Conservation (phyloP, 37 sponge, comb jelly and placozoan genomes). For the Ephydatia muelleri region DNA sequence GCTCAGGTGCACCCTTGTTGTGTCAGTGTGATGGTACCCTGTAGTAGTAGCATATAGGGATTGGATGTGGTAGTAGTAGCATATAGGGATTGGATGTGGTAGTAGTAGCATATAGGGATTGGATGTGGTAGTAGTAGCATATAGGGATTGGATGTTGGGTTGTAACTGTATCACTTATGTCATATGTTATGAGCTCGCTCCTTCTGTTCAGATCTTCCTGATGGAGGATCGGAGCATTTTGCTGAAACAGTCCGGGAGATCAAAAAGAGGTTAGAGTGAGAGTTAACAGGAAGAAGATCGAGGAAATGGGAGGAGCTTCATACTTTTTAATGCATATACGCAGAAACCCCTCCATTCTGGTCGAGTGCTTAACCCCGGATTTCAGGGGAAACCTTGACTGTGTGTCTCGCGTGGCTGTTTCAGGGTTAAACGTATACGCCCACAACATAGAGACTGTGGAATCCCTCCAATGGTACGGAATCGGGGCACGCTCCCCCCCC, state of each 20-base stretch:
- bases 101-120: background rate
- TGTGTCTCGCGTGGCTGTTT: conserved; percentile 67
- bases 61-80: background rate
- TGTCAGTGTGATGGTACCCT: background rate
- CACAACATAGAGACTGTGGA: conserved; percentile 98
- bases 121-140: background rate
- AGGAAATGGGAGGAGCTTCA: background rate
- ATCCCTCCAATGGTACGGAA: conserved; percentile 80
- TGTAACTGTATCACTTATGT: too few relatives aligned
- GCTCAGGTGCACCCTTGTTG: too few relatives aligned
- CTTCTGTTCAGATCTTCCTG: conserved; percentile 70
- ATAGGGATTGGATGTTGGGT: background rate
- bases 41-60: background rate
- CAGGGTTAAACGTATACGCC: conserved; percentile 97
- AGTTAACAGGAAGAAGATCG: too few relatives aligned
- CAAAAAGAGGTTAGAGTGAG: conserved; percentile 62
- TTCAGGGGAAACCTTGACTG: conserved; percentile 83
- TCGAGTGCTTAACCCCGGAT: conserved; percentile 96
- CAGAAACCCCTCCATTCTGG: conserved; percentile 74
- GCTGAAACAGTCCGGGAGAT: conserved; percentile 90
- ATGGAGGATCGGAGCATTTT: conserved; percentile 93
- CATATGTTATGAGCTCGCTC: background rate
- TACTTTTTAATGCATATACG: background rate
- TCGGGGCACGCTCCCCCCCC: background rate
- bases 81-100: too few relatives aligned